These are phyloP conservation scores for Rhinatrema bivittatum DNA, from an alignment of 2,797 vertebrate species.

Conservation along the genomic window DNA sequence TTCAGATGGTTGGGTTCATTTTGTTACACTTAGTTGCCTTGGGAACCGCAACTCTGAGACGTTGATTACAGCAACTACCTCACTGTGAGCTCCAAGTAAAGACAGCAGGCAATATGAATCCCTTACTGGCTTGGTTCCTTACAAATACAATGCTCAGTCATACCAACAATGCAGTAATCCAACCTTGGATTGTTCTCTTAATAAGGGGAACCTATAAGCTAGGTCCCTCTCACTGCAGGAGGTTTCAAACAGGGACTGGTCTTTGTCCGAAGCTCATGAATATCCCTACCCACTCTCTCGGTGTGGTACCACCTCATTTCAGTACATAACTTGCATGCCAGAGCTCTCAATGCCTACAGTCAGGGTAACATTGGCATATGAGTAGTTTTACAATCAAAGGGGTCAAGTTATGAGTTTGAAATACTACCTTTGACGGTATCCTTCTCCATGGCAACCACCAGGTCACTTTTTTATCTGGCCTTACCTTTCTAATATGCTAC, in stretches of 20 bases:
- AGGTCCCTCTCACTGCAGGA: fast-evolving
- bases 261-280: neutral
- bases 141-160: neutral
- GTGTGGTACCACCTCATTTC: conserved; percentile 14
- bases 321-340: conserved; percentile 15
- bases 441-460: conserved; percentile 33
- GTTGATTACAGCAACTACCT: too few relatives aligned
- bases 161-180: neutral
- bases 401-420: conserved; percentile 16
- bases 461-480: conserved; percentile 23
- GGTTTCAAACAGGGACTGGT: neutral
- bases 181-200: neutral
- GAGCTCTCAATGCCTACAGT: neutral
- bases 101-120: fast-evolving
- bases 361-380: conserved; percentile 7
- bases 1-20: too few relatives aligned
- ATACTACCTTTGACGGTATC: conserved; percentile 35
- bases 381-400: conserved; percentile 1
- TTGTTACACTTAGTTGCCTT: too few relatives aligned
- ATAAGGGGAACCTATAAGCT: neutral
- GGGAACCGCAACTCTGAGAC: too few relatives aligned
- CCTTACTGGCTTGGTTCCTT: neutral
- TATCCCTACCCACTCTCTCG: neutral
- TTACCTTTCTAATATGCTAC: conserved; percentile 18
- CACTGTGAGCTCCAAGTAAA: neutral